Evolutionary conservation across 2,113 vertebrate species (phyloP), one percentile per base, ranked within the genome.

Genomic region (Pyrgilauda ruficollis): DNA sequence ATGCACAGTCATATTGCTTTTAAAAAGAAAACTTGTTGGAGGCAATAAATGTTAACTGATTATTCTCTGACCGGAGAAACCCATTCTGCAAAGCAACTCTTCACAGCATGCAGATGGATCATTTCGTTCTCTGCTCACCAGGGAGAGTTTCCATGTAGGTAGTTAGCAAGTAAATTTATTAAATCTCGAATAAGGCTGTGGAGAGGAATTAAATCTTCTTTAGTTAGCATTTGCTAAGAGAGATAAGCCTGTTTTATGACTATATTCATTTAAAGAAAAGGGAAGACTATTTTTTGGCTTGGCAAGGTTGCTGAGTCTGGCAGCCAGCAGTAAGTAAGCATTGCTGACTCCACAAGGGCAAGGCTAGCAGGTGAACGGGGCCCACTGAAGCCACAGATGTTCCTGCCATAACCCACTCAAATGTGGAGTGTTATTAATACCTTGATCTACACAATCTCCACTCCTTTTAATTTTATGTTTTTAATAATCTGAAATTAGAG

Each of bases 81-180:
- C 33, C 17, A 16, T 76, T 93, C 49, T 89, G 46, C 41, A 77
- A n/a, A 78, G 30, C 20, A 28, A 1, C 6, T 55, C 35, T 59
- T 70, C 7, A 46, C 13, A 39, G 24, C 0, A 0, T 87, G 20
- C 37, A 61, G 21, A 26, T 41, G 55, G 22, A 63, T 67, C 3
- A 0, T 67, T 82, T 23, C n/a, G 9, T 73, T 58, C 39, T 56
- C 41, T 85, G 23, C 63, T 76, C 68, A 62, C 21, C 4, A 35
- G 31, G 44, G 21, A n/a, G 31, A 52, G n/a, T 80, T 83, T 87
- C 23, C 4, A 2, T 50, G 7, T 10, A 46, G 30, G 30, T 28
- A 84, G 14, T 43, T 59, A 39, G 7, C 28, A n/a, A 70, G 43
- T 74, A 55, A 30, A 82, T 84, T 62, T 87, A 39, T 89, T 30